Base-by-base conservation (phyloP, 2,113 vertebrate species). In the Genyomyrus donnyi region DNA sequence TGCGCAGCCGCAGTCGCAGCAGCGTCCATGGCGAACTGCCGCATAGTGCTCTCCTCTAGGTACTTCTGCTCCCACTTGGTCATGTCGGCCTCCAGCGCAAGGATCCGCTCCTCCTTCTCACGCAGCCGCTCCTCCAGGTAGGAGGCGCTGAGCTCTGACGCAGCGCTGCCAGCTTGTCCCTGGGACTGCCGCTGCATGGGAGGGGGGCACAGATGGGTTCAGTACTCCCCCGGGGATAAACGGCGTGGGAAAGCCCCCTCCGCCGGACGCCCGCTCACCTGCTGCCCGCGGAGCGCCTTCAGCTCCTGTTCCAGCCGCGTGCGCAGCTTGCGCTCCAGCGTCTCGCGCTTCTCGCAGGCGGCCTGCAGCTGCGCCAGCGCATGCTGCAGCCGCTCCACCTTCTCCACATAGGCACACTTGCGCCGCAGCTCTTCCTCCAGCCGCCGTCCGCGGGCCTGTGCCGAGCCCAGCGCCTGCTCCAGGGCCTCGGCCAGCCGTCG, bases 31-130 rank as follows among this genome's bases (percentile, higher is more conserved):
- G 98, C 98, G 0, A 99, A 99, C 94, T 99, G 98, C 88, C 97
- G 95, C 98, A 99, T 99, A 91, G 98, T 98, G 92, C 98, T 97
- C 90, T 99, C 98, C 93, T 99, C 98, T 91, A 99, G 92, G 90
- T 98, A 99, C 91, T 99, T 99, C 92, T 99, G 98, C 92, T 99
- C 98, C 98, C 98, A 99, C 92, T 97, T 98, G 91, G 98, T 99
- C 97, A 99, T 99, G 93, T 99, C 98, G 0, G 98, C 98, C 93
- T 99, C 98, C 92, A 99, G 94, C 0, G 97, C 98, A 93, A 99
- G 93, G 90, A 99, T 96, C 80, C 96, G 95, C 92, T 99, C 98
- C 93, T 99, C 98, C 66, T 95, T 97, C 94, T 99, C 98, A 88
- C 98, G 95, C 91, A 99, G 93, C 91, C 97, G 97, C 94, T 98